Base-by-base conservation (phyloP, 2,113 vertebrate species). In the Rhinolophus ferrumequinum region DNA sequence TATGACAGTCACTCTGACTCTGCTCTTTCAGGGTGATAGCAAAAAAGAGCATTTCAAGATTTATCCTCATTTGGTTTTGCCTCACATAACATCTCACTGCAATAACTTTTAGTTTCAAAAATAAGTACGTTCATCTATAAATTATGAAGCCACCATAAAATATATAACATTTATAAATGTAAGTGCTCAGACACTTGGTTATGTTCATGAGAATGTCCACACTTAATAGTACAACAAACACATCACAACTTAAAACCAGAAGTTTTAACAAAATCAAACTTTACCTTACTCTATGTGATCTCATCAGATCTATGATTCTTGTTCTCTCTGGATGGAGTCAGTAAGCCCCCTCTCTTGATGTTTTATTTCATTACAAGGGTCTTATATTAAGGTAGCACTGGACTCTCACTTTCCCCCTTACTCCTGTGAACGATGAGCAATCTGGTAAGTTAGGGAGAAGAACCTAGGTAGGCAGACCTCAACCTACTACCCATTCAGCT, bases 51-150 rank as follows among this genome's bases (percentile, higher is more conserved):
- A 80, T 72, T 94, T 95, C 28, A 93, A 72, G n/a, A 62, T 67
- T 72, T 90, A 81, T 85, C 64, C 28, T 58, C 47, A 80, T 79
- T 83, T 89, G 56, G 15, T 72, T 96, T 93, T 67, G 21, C 50
- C 22, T 94, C 67, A 94, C 10, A 76, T 64, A 90, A 54, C 13
- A 83, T 76, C 56, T 79, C n/a, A 56, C 35, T 56, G 75, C 11
- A 56, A 79, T 75, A 70, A 38, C 47, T 83, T 87, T 67, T 50
- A 82, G 18, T 79, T 93, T 92, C 16, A 86, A 82, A 91, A 88
- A 64, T 14, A 54, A 79, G 41, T 94, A 82, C 2, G 11, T 50
- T 50, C 24, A 83, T 90, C 35, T 85, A 52, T 91, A 94, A 95
- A 80, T 84, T 56, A 80, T 50, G n/a, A 92, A 89, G 12, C 66